Conservation (phyloP, 2,888 invertebrate species). For the Tiliacea citrago region DNA sequence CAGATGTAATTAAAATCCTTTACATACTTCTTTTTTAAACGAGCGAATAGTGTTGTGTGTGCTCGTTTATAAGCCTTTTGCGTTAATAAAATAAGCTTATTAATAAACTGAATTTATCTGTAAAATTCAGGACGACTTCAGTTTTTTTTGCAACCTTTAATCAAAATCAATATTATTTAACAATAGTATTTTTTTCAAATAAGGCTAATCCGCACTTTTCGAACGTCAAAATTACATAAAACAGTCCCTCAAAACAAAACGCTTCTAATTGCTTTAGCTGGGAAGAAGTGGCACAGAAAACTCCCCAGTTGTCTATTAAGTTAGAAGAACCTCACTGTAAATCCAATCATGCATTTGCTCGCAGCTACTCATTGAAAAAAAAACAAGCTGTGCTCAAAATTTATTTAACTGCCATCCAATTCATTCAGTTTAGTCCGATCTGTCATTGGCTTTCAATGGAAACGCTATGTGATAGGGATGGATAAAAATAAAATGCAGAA, state of each 20-base stretch:
- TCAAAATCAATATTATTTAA: not conserved
- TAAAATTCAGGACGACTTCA: no score
- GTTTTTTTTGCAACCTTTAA: not conserved
- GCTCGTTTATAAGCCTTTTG: not conserved
- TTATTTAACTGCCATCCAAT: not conserved
- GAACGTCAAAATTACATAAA: not conserved
- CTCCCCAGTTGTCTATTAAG: not conserved
- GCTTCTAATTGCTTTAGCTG: no score
- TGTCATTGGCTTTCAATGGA: not conserved
- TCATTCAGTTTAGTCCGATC: conserved; percentile 1
- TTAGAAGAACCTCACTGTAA: not conserved
- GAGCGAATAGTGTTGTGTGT: not conserved
- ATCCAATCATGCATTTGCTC: not conserved
- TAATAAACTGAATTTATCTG: not conserved
- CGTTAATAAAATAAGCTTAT: not conserved
- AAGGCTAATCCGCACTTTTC: not conserved
- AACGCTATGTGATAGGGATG: not conserved
- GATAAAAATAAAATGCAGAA: not conserved
- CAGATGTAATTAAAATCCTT: conserved; percentile 14
- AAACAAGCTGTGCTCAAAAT: not conserved
- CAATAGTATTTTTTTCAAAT: no score
- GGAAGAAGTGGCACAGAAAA: not conserved
- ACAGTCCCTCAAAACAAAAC: not conserved
- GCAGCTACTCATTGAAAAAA: not conserved
- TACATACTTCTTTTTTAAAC: not conserved